phyloP scores from a whole-genome alignment of 2,797 vertebrate genomes.

The Paguma larvata region DNA sequence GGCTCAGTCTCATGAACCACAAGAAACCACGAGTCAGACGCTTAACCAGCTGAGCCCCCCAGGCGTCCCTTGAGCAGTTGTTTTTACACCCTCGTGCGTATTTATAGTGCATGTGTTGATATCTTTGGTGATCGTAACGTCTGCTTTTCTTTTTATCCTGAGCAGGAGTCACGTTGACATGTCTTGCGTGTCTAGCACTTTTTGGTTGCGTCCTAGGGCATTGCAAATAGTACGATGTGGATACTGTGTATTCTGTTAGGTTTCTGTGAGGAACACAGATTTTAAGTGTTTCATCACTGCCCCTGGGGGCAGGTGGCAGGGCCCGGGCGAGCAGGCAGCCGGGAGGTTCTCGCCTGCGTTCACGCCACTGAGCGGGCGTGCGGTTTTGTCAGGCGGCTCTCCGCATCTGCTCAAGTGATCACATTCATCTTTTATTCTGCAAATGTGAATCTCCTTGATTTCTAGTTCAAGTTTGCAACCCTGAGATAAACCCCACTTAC shows the following conservation, averaged over 20 bases:
- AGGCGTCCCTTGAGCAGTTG: too few species aligned
- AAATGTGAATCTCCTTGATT: neutral
- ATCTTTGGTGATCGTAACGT: neutral
- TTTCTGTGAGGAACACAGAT: too few species aligned
- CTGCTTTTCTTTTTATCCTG: neutral
- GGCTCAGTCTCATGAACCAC: too few species aligned
- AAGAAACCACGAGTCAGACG: too few species aligned
- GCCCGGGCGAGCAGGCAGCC: neutral
- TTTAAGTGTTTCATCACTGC: neutral
- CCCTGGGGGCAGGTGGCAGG: neutral
- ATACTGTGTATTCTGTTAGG: rapidly evolving
- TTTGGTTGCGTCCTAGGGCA: neutral
- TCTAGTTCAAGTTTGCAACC: neutral
- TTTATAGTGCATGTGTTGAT: neutral
- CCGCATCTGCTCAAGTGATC: neutral
- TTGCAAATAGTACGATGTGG: neutral
- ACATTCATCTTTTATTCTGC: neutral
- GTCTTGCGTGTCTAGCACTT: neutral
- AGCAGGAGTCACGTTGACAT: neutral
- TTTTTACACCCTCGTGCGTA: neutral
- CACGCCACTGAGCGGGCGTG: rapidly evolving
- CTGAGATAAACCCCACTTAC: neutral
- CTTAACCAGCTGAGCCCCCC: too few species aligned
- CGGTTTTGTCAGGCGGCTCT: neutral
- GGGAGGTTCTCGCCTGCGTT: neutral